Evolutionary conservation across 1,140 invertebrate species (phyloP).

Genomic region (Pseudomyrmex sp.): DNA sequence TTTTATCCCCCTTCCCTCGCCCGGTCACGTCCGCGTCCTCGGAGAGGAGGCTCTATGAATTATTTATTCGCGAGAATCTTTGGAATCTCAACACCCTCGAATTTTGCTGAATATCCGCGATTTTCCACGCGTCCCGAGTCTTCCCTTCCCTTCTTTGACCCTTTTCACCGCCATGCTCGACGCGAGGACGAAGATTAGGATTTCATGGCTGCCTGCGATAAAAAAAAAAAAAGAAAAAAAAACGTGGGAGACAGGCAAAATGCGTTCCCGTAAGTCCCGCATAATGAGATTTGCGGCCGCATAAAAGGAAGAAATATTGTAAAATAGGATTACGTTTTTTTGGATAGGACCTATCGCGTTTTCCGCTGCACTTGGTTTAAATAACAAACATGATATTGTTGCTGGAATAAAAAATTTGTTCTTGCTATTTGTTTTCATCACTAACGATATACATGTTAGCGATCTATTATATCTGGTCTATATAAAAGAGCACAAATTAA

Average conservation of each 20-base stretch:
- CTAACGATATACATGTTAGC: no score
- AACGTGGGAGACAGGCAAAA: neutral
- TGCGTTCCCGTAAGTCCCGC: constrained; percentile 22
- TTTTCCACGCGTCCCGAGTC: constrained; percentile 71
- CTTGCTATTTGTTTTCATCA: no score
- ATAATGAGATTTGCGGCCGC: constrained; percentile 50
- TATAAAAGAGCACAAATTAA: no score
- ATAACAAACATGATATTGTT: neutral
- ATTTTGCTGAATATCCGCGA: constrained; percentile 69
- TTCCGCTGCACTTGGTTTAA: neutral
- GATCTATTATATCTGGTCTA: no score
- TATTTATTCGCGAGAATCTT: constrained; percentile 76
- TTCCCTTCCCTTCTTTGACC: neutral
- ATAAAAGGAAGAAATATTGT: constrained; percentile 35
- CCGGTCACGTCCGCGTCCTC: constrained; percentile 50
- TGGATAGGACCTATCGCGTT: constrained; percentile 2
- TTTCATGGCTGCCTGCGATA: constrained; percentile 43
- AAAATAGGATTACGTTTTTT: constrained; percentile 32
- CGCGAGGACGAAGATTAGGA: constrained; percentile 38
- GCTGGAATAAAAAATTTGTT: neutral
- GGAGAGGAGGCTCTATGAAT: constrained; percentile 73
- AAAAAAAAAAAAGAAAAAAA: neutral
- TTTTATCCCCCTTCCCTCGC: constrained; percentile 14
- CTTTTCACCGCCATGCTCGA: constrained; percentile 9
- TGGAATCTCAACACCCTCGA: constrained; percentile 49